Base-by-base conservation (phyloP, 1,140 invertebrate species). In the Coboldia fuscipes region DNA sequence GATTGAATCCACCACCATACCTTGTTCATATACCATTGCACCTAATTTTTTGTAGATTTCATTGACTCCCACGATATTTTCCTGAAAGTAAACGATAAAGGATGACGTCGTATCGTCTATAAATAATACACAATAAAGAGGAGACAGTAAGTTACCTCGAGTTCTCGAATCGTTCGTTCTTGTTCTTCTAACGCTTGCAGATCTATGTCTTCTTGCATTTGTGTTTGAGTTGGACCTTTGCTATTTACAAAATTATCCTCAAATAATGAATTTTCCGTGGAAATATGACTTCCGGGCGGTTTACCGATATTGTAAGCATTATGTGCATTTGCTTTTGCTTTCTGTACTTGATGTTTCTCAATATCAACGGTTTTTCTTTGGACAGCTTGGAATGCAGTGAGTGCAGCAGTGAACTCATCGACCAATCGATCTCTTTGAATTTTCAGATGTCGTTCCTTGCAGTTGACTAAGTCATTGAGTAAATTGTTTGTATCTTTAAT, bases 1-100 rank as follows among this genome's bases (percentile, higher is more conserved):
- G 49, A 98, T 98, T 21, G 84, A 93, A 52, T 97, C 90, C 35
- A 99, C 74, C 4, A 85, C 71, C 45, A 92, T 77, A n/a, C 89
- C 90, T 60, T 99, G 94, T 40, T 96, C 84, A 53, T 97, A 90
- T 13, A 98, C 90, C 55, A 98, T 64, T 30, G 83, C 72, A 3
- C 90, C 93, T 30, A 99, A 64, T 51, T 97, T 92, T 65, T 92
- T 96, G 58, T 97, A 98, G 45, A 98, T 97, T 60, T 94, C 77
- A 61, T 97, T 97, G 12, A 97, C 89, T 50, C 90, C 86, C 42
- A 72, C 70, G 43, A 97, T 97, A 57, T 97, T 86, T 45, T 63
- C 75, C 82, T 93, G 60, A 44, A 66, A 62, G 37, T 53, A 48
- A 47, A 44, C 48, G 17, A 33, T 18, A 22, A 33, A 35, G 14